These are phyloP conservation scores for Umimayanthus kanabou DNA, from an alignment of 92 coral and sea anemone genomes.

Conservation along the genomic window DNA sequence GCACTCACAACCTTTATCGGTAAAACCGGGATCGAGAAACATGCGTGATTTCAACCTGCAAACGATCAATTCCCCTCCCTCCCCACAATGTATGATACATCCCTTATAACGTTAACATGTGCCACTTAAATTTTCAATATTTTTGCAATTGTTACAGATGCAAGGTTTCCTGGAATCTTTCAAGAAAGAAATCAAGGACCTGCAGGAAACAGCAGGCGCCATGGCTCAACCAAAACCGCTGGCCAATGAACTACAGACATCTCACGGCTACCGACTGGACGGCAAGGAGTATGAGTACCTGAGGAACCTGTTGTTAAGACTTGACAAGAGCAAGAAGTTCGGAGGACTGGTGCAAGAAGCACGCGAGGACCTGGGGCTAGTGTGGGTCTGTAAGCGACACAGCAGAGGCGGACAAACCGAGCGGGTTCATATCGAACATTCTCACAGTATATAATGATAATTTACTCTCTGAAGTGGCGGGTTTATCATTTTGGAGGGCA, in stretches of 20 bases:
- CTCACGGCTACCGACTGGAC: conserved; percentile 49
- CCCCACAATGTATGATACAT: too few relatives aligned
- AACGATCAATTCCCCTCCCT: too few relatives aligned
- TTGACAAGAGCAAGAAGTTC: conserved; percentile 54
- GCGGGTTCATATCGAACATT: not conserved
- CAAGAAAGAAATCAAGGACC: conserved; percentile 43
- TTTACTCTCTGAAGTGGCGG: too few relatives aligned
- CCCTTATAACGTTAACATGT: too few relatives aligned
- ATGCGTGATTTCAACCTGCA: too few relatives aligned
- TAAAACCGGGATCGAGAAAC: too few relatives aligned
- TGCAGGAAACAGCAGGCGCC: conserved; percentile 50
- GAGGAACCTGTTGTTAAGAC: conserved; percentile 36
- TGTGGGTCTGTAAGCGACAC: conserved; percentile 77
- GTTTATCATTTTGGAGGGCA: too few relatives aligned
- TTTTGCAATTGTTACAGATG: conserved; percentile 41
- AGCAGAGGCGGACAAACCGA: conserved; percentile 34
- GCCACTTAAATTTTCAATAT: too few relatives aligned
- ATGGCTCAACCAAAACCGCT: conserved; percentile 63
- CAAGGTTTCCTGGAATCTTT: conserved; percentile 51
- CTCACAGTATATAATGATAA: conserved; percentile 12
- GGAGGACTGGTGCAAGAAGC: conserved; percentile 72
- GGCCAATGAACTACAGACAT: conserved; percentile 35
- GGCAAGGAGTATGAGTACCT: conserved; percentile 57
- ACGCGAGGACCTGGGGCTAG: conserved; percentile 61
- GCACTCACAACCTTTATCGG: too few relatives aligned